phyloP scores from a whole-genome alignment of 2,797 vertebrate species.

The Lutjanus argentimaculatus region DNA sequence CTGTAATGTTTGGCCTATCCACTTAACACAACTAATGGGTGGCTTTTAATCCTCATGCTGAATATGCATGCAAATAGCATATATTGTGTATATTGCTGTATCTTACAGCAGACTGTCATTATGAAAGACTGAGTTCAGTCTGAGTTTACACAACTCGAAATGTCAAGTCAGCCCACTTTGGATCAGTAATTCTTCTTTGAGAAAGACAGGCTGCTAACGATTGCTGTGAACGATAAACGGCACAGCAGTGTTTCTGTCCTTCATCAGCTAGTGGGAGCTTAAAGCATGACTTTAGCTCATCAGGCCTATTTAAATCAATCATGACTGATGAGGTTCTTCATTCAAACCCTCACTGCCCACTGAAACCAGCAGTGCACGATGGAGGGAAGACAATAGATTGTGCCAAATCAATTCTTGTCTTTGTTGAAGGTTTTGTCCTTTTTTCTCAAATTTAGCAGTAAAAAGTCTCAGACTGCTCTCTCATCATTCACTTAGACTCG shows the following conservation, averaged over 20 bases:
- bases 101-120: not conserved
- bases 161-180: conserved; percentile 10
- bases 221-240: not conserved
- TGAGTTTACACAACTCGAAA: not conserved
- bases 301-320: conserved; percentile 49
- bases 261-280: conserved; percentile 18
- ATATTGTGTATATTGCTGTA: not conserved
- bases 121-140: not conserved
- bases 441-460: not conserved
- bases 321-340: conserved; percentile 37
- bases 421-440: not conserved
- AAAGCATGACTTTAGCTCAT: conserved; percentile 46
- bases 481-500: not conserved
- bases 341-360: not conserved
- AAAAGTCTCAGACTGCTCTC: not conserved
- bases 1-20: conserved; percentile 5
- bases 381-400: conserved; percentile 15
- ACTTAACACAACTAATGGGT: conserved; percentile 23
- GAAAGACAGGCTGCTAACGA: conserved; percentile 18
- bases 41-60: conserved; percentile 15
- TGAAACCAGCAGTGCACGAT: conserved; percentile 16
- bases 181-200: not conserved
- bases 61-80: not conserved
- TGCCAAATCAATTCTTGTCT: conserved; percentile 21
- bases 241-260: conserved; percentile 12